Evolutionary conservation across 2,113 vertebrate genomes (phyloP).

Genomic region (Barbus barbus): DNA sequence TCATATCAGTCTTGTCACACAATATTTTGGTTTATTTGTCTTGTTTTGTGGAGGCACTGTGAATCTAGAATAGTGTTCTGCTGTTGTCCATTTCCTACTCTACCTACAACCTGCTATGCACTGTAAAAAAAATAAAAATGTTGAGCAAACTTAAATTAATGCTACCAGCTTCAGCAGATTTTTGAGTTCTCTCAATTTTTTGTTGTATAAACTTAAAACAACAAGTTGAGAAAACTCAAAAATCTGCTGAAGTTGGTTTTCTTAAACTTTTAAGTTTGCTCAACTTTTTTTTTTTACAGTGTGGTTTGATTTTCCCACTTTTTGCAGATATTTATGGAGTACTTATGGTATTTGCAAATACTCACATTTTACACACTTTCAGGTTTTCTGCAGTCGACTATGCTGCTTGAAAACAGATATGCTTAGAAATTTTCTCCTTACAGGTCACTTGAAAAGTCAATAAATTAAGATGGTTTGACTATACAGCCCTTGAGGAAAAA

Average conservation of each 20-base stretch:
- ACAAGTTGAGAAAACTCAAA: too few relatives aligned
- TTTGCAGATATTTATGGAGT: background rate
- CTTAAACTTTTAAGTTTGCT: too few relatives aligned
- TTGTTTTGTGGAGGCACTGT: slow-evolving; percentile 21
- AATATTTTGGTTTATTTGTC: background rate
- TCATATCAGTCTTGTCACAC: background rate
- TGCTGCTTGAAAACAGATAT: background rate
- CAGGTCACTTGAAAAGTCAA: background rate
- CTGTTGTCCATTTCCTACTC: background rate
- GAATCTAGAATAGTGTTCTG: slow-evolving; percentile 16
- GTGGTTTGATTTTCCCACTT: background rate
- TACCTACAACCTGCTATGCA: background rate
- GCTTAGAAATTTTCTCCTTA: background rate
- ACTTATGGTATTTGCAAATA: background rate
- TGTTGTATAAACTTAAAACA: too few relatives aligned
- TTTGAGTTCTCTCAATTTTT: too few relatives aligned
- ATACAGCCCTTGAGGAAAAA: background rate
- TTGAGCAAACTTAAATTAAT: too few relatives aligned
- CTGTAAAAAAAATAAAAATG: too few relatives aligned
- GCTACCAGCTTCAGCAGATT: too few relatives aligned
- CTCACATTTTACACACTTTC: background rate
- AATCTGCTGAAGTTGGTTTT: too few relatives aligned
- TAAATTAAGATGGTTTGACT: background rate
- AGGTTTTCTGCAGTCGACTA: background rate
- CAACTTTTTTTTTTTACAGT: too few relatives aligned